Conservation (phyloP, 2,113 vertebrate species). For the Phrynosoma blainvillii region DNA sequence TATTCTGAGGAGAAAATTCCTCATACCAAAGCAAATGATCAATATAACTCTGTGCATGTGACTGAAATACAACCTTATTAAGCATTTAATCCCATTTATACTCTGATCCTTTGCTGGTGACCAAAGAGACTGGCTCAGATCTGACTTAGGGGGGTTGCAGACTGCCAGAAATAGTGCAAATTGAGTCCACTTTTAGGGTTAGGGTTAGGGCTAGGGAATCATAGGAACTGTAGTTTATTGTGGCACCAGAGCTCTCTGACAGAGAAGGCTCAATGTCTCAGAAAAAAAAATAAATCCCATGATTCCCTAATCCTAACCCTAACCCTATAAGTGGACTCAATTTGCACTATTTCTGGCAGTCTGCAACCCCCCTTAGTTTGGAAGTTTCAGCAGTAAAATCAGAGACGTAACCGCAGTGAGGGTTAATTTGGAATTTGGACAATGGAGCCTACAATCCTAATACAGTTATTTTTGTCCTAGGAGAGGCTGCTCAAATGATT, state of each 20-base stretch:
- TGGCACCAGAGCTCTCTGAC: too few relatives aligned
- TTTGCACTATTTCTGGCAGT: too few relatives aligned
- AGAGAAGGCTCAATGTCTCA: too few relatives aligned
- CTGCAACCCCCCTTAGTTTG: too few relatives aligned
- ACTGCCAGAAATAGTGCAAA: too few relatives aligned
- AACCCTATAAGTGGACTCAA: too few relatives aligned
- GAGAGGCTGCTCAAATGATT: not conserved
- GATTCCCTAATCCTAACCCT: too few relatives aligned
- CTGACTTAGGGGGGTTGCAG: too few relatives aligned
- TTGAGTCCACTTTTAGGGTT: too few relatives aligned
- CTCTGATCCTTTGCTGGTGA: slow-evolving; percentile 13
- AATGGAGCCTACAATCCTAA: not conserved
- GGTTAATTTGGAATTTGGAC: slow-evolving; percentile 22
- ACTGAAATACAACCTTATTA: slow-evolving; percentile 17
- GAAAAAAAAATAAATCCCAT: too few relatives aligned
- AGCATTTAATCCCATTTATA: slow-evolving; percentile 29
- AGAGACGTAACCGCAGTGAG: not conserved
- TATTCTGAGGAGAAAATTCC: not conserved
- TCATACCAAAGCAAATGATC: slow-evolving; percentile 7
- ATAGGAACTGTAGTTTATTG: too few relatives aligned
- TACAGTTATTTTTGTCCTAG: slow-evolving; percentile 1
- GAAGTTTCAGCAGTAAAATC: slow-evolving; percentile 10
- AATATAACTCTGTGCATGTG: slow-evolving; percentile 19
- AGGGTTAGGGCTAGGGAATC: too few relatives aligned
- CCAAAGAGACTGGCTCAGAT: slow-evolving; percentile 5